These are phyloP conservation scores for Drosophila tani DNA, from an alignment of 1,140 invertebrate species.

Conservation along the genomic window DNA sequence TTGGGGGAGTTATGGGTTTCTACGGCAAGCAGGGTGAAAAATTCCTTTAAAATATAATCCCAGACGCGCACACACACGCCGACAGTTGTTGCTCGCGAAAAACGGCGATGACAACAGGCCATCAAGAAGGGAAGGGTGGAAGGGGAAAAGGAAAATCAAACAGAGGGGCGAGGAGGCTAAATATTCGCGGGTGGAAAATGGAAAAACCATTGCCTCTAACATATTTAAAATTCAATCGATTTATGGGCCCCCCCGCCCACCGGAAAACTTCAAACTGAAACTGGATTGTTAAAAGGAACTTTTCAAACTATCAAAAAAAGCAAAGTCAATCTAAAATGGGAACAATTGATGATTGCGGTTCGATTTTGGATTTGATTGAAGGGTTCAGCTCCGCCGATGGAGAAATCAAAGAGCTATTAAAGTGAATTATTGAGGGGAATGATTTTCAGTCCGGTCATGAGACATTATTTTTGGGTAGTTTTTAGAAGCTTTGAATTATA, in stretches of 20 bases:
- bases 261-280: conserved; percentile 43
- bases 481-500: conserved; percentile 1
- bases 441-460: neutral
- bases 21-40: conserved; percentile 43
- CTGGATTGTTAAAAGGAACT: conserved; percentile 29
- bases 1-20: conserved; percentile 11
- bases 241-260: conserved; percentile 21
- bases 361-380: conserved; percentile 29
- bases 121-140: neutral
- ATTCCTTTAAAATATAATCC: conserved; percentile 46
- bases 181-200: conserved; percentile 11
- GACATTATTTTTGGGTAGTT: conserved; percentile 12
- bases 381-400: conserved; percentile 10
- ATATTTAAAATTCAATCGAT: conserved; percentile 64
- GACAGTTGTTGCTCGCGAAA: conserved; percentile 43
- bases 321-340: conserved; percentile 26
- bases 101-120: conserved; percentile 42
- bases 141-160: conserved; percentile 2
- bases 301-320: conserved; percentile 24
- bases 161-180: neutral
- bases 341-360: conserved; percentile 23
- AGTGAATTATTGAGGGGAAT: conserved; percentile 16
- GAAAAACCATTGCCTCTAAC: conserved; percentile 20
- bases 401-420: conserved; percentile 31
- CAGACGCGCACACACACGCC: conserved; percentile 2